Conservation (phyloP, 2,113 vertebrate genomes). For the Platysteira castanea region DNA sequence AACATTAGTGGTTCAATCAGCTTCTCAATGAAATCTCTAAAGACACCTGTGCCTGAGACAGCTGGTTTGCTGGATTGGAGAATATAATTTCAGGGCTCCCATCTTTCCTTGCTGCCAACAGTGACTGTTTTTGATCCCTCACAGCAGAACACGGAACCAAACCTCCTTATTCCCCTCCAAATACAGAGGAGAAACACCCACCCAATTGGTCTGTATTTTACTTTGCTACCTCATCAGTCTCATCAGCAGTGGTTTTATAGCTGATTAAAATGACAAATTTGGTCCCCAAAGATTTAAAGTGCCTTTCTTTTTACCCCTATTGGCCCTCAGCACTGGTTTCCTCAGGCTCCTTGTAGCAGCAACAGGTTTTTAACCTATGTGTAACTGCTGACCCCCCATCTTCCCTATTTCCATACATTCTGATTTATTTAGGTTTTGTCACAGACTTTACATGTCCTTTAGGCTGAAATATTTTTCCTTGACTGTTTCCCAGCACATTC, state of each 20-base stretch:
- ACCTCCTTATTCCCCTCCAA: background rate
- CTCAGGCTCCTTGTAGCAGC: background rate
- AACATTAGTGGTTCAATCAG: background rate
- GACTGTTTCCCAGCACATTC: background rate
- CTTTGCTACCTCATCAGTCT: background rate
- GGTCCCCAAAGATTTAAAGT: background rate
- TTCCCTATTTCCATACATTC: background rate
- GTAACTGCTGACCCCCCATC: background rate
- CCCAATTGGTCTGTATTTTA: fast-evolving
- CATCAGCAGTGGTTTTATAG: background rate
- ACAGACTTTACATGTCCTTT: background rate
- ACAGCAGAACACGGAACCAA: background rate
- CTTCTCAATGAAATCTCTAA: background rate
- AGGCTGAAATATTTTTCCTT: background rate
- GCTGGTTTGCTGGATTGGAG: background rate
- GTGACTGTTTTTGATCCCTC: background rate
- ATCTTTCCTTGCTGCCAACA: background rate
- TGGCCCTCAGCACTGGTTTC: background rate
- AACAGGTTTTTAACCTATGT: background rate
- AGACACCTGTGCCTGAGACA: background rate
- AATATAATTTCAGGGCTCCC: background rate
- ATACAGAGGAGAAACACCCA: background rate
- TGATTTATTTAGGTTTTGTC: background rate
- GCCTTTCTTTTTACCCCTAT: background rate
- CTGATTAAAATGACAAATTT: background rate